Evolutionary conservation across 2,797 vertebrate genomes (phyloP), one percentile per base, ranked within the genome.

Genomic region (Otolemur crassicaudatus): DNA sequence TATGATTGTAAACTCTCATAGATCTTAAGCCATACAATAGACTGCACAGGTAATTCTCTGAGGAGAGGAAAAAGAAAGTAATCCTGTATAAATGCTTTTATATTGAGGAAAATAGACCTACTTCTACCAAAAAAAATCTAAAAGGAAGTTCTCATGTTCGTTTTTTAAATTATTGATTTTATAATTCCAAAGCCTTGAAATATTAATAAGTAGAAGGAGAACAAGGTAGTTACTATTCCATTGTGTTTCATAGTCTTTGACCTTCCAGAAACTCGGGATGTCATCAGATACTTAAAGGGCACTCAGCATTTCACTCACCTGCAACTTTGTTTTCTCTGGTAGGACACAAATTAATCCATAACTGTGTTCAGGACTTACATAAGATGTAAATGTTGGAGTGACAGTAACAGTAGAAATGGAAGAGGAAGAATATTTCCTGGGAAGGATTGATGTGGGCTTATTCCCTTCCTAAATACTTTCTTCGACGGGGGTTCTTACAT

Each of bases 111-210:
- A 93, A 22, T 9, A 34, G n/a, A 77, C 72, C 16, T 76, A 23
- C 5, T 31, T 61, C 56, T 87, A 76, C 43, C 3, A 40, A 72
- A 53, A 29, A 75, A 87, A 87, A 60, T 46, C 29, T 61, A 60
- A 82, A 75, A 87, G 19, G 8, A 58, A 90, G 17, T 92, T 87
- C 17, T 75, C 2, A 12, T 53, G 16, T 23, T 91, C 69, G 46
- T 88, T 85, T 93, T 90, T 60, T 16, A 67, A 56, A 63, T 92
- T 79, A 88, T 22, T 72, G 72, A 53, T 49, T 80, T 93, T 63
- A 81, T 65, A 76, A 53, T 90, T 79, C 37, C 65, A 90, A 76
- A 61, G 23, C 3, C 22, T 70, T 63, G 81, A 93, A 80, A 56
- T 77, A 77, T 70, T 87, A 70, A 65, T 82, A 84, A 70, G 3